phyloP scores from a whole-genome alignment of 2,113 vertebrate species.

The Sphyrna mokarran region DNA sequence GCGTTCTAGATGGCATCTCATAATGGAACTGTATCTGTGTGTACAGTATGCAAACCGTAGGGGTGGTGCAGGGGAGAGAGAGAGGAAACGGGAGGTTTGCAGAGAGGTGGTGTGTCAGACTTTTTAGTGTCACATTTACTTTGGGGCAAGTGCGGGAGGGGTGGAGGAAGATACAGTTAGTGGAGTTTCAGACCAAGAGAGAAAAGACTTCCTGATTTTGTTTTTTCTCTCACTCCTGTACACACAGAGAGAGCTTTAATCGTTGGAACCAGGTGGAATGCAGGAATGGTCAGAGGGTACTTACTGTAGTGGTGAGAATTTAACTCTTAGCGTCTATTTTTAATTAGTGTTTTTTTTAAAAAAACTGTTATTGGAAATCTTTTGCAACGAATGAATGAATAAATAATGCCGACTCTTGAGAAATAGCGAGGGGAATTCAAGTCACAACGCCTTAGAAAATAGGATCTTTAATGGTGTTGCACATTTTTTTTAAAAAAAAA shows the following conservation, averaged over 20 bases:
- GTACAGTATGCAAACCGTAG: neutral
- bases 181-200: neutral
- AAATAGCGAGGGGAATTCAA: neutral
- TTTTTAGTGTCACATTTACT: neutral
- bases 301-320: neutral
- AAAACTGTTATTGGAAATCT: neutral
- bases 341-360: too few species aligned
- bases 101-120: neutral
- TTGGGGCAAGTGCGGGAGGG: neutral
- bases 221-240: neutral
- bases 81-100: neutral
- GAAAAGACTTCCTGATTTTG: neutral
- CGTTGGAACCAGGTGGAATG: neutral
- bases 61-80: neutral
- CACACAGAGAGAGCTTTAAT: neutral
- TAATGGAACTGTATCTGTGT: neutral
- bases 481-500: neutral
- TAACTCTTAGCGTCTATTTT: too few species aligned
- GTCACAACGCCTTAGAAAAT: neutral
- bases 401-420: neutral
- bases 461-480: neutral
- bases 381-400: neutral
- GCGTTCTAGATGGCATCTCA: constrained; percentile 5
- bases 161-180: neutral
- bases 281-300: neutral